phyloP scores from a whole-genome alignment of 1,140 invertebrate species.

The Oncopeltus fasciatus region DNA sequence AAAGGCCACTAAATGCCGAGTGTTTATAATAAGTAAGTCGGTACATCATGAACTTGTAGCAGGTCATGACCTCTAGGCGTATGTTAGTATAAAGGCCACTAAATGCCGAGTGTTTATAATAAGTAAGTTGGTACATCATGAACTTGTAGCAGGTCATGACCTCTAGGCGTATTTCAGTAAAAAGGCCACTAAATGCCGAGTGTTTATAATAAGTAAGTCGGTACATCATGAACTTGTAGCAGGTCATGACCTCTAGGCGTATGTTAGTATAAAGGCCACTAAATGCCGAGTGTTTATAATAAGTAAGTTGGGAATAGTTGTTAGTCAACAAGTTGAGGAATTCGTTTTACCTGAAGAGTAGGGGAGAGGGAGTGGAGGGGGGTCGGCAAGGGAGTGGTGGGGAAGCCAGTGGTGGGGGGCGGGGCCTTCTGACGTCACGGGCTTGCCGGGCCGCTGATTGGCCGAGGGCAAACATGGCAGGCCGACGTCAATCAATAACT shows the following conservation, averaged over 20 bases:
- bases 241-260: constrained; percentile 3
- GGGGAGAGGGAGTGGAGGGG: constrained; percentile 1
- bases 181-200: too few species aligned
- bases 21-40: too few species aligned
- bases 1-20: too few species aligned
- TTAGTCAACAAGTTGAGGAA: constrained; percentile 23
- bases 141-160: too few species aligned
- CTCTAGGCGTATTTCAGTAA: too few species aligned
- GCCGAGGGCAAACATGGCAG: constrained; percentile 23
- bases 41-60: too few species aligned
- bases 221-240: too few species aligned
- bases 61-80: too few species aligned
- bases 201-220: too few species aligned
- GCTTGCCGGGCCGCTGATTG: constrained; percentile 16
- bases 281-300: constrained; percentile 7
- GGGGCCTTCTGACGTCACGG: constrained; percentile 19
- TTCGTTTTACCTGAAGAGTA: constrained; percentile 17
- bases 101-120: too few species aligned
- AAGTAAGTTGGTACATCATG: too few species aligned
- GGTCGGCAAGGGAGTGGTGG: not conserved
- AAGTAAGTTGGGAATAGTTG: constrained; percentile 19
- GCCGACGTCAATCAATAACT: constrained; percentile 24
- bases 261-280: constrained; percentile 1
- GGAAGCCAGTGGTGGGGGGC: not conserved
- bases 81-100: too few species aligned